Evolutionary conservation across 2,888 invertebrate species (phyloP), one percentile per base, ranked within the genome.

Genomic region (Diaperis boleti): DNA sequence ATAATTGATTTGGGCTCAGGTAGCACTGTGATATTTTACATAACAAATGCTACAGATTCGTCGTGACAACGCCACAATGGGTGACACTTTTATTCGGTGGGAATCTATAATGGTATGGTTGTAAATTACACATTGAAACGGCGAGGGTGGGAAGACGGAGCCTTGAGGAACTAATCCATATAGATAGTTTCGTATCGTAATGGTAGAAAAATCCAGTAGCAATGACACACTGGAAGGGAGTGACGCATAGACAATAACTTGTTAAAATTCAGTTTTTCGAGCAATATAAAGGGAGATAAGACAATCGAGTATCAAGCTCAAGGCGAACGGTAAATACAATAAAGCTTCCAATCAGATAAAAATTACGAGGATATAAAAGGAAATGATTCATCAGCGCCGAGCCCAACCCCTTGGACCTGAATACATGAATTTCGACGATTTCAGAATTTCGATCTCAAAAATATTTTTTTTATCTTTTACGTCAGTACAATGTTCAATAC

Each of bases 41-140:
- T 56, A 56, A 56, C 55, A 44, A 55, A 55, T 15, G 55, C 15
- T 42, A 55, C 55, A 55, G 44, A 56, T 56, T 42, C 44, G 33
- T 56, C 55, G 55, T 56, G 55, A 56, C 55, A 56, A 33, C 20
- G 20, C 11, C 44, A 56, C 55, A 56, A 56, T 56, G 11, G 22
- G 35, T 20, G 55, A 56, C 42, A 56, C 17, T 56, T 55, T 54
- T 54, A 20, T 20, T 20, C 6, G n/a, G n/a, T n/a, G n/a, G n/a
- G n/a, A n/a, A n/a, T n/a, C n/a, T n/a, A n/a, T n/a, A n/a, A n/a
- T n/a, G n/a, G n/a, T n/a, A n/a, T n/a, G n/a, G n/a, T n/a, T n/a
- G n/a, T n/a, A n/a, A n/a, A n/a, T n/a, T n/a, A n/a, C n/a, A n/a
- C n/a, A n/a, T n/a, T n/a, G n/a, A n/a, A n/a, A n/a, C n/a, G n/a